Evolutionary conservation across 2,797 vertebrate species (phyloP).

Genomic region (Labeo calbasu): DNA sequence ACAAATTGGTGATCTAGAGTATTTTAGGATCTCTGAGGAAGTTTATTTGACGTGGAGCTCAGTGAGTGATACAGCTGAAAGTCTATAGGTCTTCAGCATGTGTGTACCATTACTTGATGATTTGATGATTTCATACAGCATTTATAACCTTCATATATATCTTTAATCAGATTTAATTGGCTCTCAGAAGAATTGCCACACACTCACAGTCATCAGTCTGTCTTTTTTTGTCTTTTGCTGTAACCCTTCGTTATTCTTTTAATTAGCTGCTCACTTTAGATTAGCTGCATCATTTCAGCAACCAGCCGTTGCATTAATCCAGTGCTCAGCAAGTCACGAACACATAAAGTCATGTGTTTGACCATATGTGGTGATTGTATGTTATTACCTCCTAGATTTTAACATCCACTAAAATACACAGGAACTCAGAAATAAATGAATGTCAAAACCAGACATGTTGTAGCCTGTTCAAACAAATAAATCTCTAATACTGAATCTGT

Average conservation of each 20-base stretch:
- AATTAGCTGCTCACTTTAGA: constrained; percentile 68
- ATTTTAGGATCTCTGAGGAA: constrained; percentile 11
- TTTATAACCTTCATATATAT: neutral
- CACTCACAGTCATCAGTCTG: constrained; percentile 14
- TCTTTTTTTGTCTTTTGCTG: neutral
- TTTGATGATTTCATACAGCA: neutral
- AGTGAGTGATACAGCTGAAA: constrained; percentile 2
- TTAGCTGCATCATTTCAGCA: constrained; percentile 61
- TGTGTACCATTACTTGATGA: neutral
- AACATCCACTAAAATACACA: neutral
- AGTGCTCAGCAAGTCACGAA: neutral
- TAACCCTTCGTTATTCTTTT: constrained; percentile 56
- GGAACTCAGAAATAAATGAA: neutral
- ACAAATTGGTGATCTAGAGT: constrained; percentile 21
- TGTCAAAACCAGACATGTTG: constrained; percentile 1
- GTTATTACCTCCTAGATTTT: constrained; percentile 9
- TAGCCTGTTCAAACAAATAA: neutral
- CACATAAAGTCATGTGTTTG: neutral
- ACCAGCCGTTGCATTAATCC: constrained; percentile 49
- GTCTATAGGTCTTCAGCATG: neutral
- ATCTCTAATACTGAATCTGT: neutral
- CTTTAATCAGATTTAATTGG: constrained; percentile 4
- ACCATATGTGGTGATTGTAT: neutral
- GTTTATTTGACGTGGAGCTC: neutral
- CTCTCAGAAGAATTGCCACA: neutral